Conservation (phyloP, 37 sponge, comb jelly and placozoan species). For the Eunapius fragilis region DNA sequence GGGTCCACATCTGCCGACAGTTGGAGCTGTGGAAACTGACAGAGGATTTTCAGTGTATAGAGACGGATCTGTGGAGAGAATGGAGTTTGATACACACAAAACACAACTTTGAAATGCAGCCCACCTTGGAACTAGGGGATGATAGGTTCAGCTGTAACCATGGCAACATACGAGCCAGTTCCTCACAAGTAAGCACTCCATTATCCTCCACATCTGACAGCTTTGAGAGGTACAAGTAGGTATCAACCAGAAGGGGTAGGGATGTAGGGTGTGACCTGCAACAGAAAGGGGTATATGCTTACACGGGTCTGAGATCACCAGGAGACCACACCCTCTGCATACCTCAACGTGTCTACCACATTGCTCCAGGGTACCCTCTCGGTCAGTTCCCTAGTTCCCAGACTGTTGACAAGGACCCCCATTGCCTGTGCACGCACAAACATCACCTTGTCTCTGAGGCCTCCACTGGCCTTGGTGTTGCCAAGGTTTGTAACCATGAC, state of each 20-base stretch:
- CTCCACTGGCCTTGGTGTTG: background rate
- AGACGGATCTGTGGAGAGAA: conserved; percentile 43
- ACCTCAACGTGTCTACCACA: background rate
- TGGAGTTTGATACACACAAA: too few species aligned
- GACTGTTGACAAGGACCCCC: background rate
- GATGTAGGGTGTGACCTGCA: background rate
- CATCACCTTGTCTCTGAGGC: background rate
- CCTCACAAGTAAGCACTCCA: conserved; percentile 15
- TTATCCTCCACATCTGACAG: background rate
- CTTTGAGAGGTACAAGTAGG: background rate
- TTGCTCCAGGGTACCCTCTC: background rate
- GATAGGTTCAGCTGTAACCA: conserved; percentile 39
- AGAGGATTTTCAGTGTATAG: conserved; percentile 57
- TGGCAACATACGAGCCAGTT: conserved; percentile 29
- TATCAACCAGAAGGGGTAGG: conserved; percentile 10
- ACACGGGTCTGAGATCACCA: background rate
- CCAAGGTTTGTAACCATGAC: background rate
- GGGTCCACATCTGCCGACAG: background rate
- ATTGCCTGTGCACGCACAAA: background rate
- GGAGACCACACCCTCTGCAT: background rate
- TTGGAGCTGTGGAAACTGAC: conserved; percentile 42
- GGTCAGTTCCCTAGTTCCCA: background rate
- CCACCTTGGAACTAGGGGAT: conserved; percentile 48
- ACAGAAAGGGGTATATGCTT: background rate
- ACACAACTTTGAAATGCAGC: background rate